Evolutionary conservation across 2,888 invertebrate species (phyloP), one percentile per base, ranked within the genome.

Genomic region (Lymantria monacha): DNA sequence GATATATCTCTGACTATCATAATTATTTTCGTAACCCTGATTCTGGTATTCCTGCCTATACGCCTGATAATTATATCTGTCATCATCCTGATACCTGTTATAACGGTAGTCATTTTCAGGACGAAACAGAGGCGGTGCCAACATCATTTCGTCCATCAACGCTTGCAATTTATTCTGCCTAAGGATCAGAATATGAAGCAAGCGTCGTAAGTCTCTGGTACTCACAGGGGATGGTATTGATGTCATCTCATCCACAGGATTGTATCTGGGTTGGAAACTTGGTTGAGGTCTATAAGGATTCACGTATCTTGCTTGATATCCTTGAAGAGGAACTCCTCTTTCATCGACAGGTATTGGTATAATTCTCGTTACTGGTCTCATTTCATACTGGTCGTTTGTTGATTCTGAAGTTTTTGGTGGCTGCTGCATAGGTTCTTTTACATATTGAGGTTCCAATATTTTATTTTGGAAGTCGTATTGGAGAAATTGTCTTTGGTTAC

Each of bases 211-310:
- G 72, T 95, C 95, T 67, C 93, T 92, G 1, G 95, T 94, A 69
- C 95, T 95, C 1, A 95, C 93, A 8, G 95, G 95, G 9, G 95
- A 93, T 44, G 93, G 92, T 42, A 94, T 94, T 1, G 92, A 89
- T 52, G 93, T 92, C 78, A 93, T 89, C 55, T 93, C 93, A 22
- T 92, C 90, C 8, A 84, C 80, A 7, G 91, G 88, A 50, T 92
- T 92, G 37, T 92, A 92, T n/a, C 86, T 73, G 11, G 83, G 87
- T 66, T 76, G 82, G 58, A 66, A 74, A 9, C 74, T 51, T 8
- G 68, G 64, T 41, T 69, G 76, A 13, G 66, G 76, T 55, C 85
- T 71, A 60, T 89, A 91, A 7, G 85, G 72, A 48, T 83, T 86
- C 10, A 84, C 79, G 58, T 74, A 88, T 62, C 85, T 81, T 33